A percentile compares a stretch with the other conserved stretches of the same genome.
Conservation (phyloP, 2,797 vertebrate genomes). For the Falco novaeseelandiae region DNA sequence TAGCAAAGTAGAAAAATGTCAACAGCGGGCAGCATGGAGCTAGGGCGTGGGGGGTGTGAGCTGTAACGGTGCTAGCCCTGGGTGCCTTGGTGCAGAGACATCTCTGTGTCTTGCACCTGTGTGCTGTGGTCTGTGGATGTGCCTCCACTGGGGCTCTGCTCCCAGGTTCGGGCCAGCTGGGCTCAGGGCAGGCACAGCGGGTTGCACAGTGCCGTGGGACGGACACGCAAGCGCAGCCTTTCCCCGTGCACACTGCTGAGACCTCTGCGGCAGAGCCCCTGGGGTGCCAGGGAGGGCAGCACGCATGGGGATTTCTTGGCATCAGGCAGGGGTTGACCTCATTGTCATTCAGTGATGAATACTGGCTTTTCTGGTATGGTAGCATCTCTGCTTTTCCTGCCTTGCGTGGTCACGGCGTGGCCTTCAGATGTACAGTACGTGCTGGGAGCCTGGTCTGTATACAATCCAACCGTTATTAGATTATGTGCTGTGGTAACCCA, state of each 20-base stretch:
- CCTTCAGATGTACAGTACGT: background rate
- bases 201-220: fast-evolving
- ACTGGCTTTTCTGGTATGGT: background rate
- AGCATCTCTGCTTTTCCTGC: background rate
- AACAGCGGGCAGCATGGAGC: fast-evolving
- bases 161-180: background rate
- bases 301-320: fast-evolving
- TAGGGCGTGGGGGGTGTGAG: background rate
- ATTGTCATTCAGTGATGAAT: background rate
- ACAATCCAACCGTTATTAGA: background rate
- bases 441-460: background rate
- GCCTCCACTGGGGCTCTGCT: background rate
- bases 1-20: background rate
- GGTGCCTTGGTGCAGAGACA: fast-evolving
- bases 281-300: fast-evolving
- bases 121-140: background rate
- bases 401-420: background rate
- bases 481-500: background rate
- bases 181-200: no score
- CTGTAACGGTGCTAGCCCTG: background rate
- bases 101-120: background rate
- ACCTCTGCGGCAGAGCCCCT: fast-evolving
- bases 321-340: background rate
- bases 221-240: fast-evolving
- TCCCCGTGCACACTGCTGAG: fast-evolving